Percentiles rank a stretch among this genome's conserved stretches.
Evolutionary conservation across 2,888 invertebrate genomes (phyloP).

Genomic region (Colletes collaris): DNA sequence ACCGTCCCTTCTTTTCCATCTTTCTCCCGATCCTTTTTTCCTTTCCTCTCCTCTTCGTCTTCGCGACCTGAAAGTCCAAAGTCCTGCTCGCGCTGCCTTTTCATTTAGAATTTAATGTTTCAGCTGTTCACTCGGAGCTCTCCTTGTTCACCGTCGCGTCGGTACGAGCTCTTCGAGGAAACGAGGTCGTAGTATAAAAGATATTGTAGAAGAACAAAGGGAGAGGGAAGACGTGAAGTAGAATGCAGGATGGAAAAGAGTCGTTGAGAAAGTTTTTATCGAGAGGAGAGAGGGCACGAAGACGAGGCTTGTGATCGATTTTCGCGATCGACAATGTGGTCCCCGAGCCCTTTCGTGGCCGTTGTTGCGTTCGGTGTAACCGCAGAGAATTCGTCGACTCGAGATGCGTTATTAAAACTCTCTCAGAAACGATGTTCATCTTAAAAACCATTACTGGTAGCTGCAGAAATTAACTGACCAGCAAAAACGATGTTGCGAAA

Average conservation of each 20-base stretch:
- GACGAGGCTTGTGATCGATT: slow-evolving; percentile 34
- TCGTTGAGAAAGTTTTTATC: slow-evolving; percentile 56
- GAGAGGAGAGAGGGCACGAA: slow-evolving; percentile 12
- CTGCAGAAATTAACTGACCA: too few relatives aligned
- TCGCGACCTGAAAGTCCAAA: slow-evolving; percentile 53
- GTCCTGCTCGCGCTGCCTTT: slow-evolving; percentile 45
- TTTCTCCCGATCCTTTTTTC: not conserved
- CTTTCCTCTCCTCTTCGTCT: slow-evolving; percentile 5
- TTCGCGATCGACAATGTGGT: slow-evolving; percentile 30
- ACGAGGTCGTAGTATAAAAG: slow-evolving; percentile 58
- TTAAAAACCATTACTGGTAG: too few relatives aligned
- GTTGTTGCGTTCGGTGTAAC: slow-evolving; percentile 17
- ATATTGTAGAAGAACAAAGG: slow-evolving; percentile 56
- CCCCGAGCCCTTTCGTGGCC: not conserved
- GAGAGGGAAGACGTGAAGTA: slow-evolving; percentile 26
- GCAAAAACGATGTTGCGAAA: not conserved
- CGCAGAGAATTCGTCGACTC: slow-evolving; percentile 4
- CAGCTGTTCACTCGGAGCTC: slow-evolving; percentile 40
- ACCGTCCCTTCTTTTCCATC: slow-evolving; percentile 30
- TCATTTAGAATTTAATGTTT: slow-evolving; percentile 62
- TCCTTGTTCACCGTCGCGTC: slow-evolving; percentile 7
- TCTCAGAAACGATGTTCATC: too few relatives aligned
- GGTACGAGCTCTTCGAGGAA: slow-evolving; percentile 41
- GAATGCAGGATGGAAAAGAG: slow-evolving; percentile 31
- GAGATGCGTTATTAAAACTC: slow-evolving; percentile 8